A percentile compares a stretch with the other conserved stretches of the same genome.
Evolutionary conservation across 2,797 vertebrate genomes (phyloP).

Genomic region (Cryptoblepharus egeriae): DNA sequence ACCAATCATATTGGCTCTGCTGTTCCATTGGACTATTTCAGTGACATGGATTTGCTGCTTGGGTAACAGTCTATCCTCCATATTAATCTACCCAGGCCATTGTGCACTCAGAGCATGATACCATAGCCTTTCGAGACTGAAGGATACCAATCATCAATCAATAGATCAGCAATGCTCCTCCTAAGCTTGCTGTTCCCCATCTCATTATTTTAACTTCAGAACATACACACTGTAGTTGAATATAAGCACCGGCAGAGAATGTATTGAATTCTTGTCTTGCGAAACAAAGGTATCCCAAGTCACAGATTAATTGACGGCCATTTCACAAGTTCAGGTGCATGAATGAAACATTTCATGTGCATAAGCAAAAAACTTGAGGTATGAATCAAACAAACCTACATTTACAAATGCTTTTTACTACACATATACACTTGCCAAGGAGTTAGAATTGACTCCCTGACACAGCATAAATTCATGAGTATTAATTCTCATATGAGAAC

Average conservation of each 20-base stretch:
- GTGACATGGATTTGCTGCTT: too few species aligned
- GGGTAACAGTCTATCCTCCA: too few species aligned
- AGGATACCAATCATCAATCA: too few species aligned
- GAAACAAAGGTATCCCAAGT: background rate
- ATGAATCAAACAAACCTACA: background rate
- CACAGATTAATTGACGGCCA: background rate
- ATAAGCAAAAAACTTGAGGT: background rate
- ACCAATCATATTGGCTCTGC: too few species aligned
- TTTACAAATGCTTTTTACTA: background rate
- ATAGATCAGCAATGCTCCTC: background rate
- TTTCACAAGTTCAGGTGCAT: background rate
- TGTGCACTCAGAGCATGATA: too few species aligned
- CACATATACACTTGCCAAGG: background rate
- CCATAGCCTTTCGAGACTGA: too few species aligned
- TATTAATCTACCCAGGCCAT: too few species aligned
- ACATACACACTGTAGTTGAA: background rate
- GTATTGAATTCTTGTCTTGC: background rate
- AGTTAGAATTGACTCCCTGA: background rate
- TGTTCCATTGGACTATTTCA: too few species aligned
- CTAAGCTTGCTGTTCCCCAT: background rate
- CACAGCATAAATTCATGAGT: background rate
- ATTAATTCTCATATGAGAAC: background rate
- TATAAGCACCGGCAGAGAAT: background rate
- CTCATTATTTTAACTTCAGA: background rate
- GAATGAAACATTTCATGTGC: background rate